These are phyloP conservation scores for Cloeon dipterum DNA, from an alignment of 2,888 invertebrate species.

Conservation along the genomic window DNA sequence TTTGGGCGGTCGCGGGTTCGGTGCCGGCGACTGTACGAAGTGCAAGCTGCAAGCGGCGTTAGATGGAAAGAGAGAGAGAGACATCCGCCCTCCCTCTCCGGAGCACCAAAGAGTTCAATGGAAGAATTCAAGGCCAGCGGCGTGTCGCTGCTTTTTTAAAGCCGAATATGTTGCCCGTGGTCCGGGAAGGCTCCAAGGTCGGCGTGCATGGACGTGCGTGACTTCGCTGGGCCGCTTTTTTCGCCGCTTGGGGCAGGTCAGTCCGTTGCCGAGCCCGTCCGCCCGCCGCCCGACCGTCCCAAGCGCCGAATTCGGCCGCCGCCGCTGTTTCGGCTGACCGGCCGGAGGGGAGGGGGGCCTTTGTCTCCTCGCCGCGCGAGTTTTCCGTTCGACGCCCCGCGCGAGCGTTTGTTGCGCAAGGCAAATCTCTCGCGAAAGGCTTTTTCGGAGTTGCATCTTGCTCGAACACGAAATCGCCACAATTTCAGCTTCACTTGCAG, in stretches of 20 bases:
- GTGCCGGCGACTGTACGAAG: no score
- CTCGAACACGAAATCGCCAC: no score
- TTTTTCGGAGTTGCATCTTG: no score
- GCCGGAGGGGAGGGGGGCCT: neutral
- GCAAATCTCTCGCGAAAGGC: no score
- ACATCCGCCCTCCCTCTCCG: neutral
- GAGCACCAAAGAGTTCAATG: conserved; percentile 1
- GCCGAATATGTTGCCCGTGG: neutral
- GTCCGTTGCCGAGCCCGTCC: no score
- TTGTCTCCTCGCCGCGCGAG: conserved; percentile 3
- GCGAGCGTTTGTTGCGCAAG: conserved; percentile 4
- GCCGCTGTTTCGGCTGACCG: neutral
- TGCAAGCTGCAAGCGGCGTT: no score
- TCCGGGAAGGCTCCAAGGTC: conserved; percentile 1
- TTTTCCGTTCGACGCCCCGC: conserved; percentile 3
- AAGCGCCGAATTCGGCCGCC: conserved; percentile 1
- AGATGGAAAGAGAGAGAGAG: no score
- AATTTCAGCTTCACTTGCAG: no score
- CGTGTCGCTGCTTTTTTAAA: neutral
- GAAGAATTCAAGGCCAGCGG: conserved; percentile 1
- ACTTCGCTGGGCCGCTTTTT: neutral
- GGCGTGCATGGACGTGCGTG: neutral
- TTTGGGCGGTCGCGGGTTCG: no score
- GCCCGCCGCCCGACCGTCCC: conserved; percentile 3
- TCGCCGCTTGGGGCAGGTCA: neutral